Evolutionary conservation across 1,140 invertebrate species (phyloP).

Genomic region (Neomicropteryx cornuta): DNA sequence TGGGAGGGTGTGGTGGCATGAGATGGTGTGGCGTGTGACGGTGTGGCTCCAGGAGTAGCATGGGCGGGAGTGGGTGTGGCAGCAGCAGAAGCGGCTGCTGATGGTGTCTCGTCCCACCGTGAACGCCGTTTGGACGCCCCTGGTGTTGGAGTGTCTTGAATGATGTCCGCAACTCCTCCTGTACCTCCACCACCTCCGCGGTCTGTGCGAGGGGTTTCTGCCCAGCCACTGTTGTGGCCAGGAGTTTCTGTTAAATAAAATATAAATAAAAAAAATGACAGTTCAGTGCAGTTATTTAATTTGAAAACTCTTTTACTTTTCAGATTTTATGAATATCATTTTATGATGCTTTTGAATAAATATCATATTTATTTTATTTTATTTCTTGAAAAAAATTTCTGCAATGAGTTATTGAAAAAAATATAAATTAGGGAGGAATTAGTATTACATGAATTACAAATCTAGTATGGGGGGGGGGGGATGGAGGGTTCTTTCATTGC

Average conservation of each 20-base stretch:
- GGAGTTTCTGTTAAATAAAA: slow-evolving; percentile 65
- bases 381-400: too few species aligned
- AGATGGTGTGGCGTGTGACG: slow-evolving; percentile 44
- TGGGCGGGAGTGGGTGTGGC: slow-evolving; percentile 65
- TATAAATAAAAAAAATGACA: slow-evolving; percentile 10
- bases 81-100: slow-evolving; percentile 50
- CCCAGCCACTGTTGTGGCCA: slow-evolving; percentile 89
- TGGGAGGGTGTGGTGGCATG: slow-evolving; percentile 46
- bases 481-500: too few species aligned
- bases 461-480: too few species aligned
- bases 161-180: slow-evolving; percentile 74
- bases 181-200: slow-evolving; percentile 55
- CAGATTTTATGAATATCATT: too few species aligned
- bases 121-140: slow-evolving; percentile 85
- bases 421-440: too few species aligned
- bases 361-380: too few species aligned
- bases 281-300: too few species aligned
- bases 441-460: too few species aligned
- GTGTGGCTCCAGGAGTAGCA: slow-evolving; percentile 57
- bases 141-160: slow-evolving; percentile 86
- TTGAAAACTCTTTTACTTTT: too few species aligned
- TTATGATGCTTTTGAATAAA: too few species aligned
- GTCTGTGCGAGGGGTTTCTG: slow-evolving; percentile 94
- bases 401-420: too few species aligned
- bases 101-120: slow-evolving; percentile 97